Percentiles rank a stretch among this genome's conserved stretches.
Conservation (phyloP, 2,888 invertebrate species). For the Steromphala cineraria region DNA sequence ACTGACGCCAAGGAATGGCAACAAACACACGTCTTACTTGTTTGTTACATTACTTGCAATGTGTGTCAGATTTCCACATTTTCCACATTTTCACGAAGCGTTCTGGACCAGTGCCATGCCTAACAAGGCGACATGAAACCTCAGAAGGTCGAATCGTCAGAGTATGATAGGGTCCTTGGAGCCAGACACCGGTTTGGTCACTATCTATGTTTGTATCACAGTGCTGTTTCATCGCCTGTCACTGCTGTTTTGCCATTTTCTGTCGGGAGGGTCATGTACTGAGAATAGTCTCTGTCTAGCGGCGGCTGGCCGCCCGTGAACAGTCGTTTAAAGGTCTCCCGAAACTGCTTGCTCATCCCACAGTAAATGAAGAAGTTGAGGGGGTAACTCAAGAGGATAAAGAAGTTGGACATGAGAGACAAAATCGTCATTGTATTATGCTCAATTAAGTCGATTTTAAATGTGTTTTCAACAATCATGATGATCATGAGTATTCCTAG, state of each 20-base stretch:
- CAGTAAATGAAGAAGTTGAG: slow-evolving; percentile 97
- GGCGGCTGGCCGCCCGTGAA: slow-evolving; percentile 79
- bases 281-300: slow-evolving; percentile 64
- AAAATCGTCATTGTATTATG: slow-evolving; percentile 55
- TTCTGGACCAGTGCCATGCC: no score
- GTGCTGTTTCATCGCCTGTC: slow-evolving; percentile 64
- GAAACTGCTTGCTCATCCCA: slow-evolving; percentile 94
- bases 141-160: no score
- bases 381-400: slow-evolving; percentile 92
- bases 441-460: slow-evolving; percentile 48
- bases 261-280: slow-evolving; percentile 69
- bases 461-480: slow-evolving; percentile 82
- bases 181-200: not conserved
- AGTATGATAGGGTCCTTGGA: not conserved
- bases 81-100: no score
- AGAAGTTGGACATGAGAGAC: slow-evolving; percentile 86
- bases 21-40: no score
- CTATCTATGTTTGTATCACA: slow-evolving; percentile 40
- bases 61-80: no score
- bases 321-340: slow-evolving; percentile 91
- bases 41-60: no score
- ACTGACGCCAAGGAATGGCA: no score
- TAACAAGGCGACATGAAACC: no score
- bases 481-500: slow-evolving; percentile 78
- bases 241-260: slow-evolving; percentile 63